Percentiles rank a stretch among this genome's conserved stretches.
Evolutionary conservation across 2,797 vertebrate species (phyloP).

Genomic region (Tadarida brasiliensis): DNA sequence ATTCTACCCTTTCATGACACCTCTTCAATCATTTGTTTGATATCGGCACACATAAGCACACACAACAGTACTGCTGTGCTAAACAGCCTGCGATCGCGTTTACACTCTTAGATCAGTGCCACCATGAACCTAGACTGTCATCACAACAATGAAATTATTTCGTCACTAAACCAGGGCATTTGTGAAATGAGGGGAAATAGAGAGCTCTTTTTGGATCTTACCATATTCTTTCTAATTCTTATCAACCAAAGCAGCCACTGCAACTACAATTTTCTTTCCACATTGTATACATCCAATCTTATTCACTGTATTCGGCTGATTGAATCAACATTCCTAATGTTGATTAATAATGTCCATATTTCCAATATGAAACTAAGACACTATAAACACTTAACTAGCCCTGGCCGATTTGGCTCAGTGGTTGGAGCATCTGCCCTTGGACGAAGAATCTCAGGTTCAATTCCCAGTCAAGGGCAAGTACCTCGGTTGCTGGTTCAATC

Average conservation of each 20-base stretch:
- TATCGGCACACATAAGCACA: not conserved
- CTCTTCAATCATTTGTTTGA: not conserved
- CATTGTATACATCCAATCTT: not conserved
- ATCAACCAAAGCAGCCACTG: not conserved
- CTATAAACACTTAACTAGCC: not conserved
- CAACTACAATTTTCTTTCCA: slow-evolving; percentile 1
- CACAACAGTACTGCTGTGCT: too few species aligned
- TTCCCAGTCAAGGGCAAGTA: too few species aligned
- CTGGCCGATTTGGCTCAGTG: too few species aligned
- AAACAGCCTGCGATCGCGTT: not conserved
- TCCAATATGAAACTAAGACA: not conserved
- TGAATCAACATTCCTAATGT: not conserved
- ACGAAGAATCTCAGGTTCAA: too few species aligned
- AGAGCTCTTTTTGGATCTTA: not conserved
- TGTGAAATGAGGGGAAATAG: not conserved
- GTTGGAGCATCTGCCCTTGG: too few species aligned
- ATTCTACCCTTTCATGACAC: not conserved
- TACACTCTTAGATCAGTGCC: not conserved
- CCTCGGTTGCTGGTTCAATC: too few species aligned
- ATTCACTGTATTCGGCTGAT: not conserved
- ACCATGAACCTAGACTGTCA: not conserved
- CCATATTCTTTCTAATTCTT: not conserved
- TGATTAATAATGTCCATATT: not conserved
- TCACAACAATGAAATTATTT: not conserved
- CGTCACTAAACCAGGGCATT: not conserved